These are phyloP conservation scores for Pseudomyrmex cubaensis DNA, from an alignment of 1,140 invertebrate species.

Conservation along the genomic window DNA sequence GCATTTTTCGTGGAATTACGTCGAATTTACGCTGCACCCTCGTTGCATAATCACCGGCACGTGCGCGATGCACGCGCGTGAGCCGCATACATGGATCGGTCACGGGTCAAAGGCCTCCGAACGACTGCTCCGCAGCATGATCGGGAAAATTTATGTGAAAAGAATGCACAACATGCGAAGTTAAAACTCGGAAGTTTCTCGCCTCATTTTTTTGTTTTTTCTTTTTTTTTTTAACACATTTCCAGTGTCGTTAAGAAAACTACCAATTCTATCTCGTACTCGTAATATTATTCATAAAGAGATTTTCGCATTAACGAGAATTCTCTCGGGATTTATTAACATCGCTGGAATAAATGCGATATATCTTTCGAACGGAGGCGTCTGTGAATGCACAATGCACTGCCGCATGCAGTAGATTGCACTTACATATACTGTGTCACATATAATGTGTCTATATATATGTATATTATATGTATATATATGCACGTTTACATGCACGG, in stretches of 20 bases:
- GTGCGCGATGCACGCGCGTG: slow-evolving; percentile 46
- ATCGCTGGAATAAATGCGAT: background rate
- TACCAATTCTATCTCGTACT: background rate
- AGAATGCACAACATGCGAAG: background rate
- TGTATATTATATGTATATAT: background rate
- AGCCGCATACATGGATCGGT: slow-evolving; percentile 3
- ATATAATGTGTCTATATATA: background rate
- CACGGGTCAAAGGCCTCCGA: slow-evolving; percentile 51
- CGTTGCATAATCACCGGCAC: slow-evolving; percentile 54
- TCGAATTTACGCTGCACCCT: slow-evolving; percentile 56
- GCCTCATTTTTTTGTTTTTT: background rate
- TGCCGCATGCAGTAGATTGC: slow-evolving; percentile 45
- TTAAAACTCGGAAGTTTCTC: background rate
- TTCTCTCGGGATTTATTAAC: background rate
- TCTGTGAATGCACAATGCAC: slow-evolving; percentile 45
- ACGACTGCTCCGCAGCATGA: slow-evolving; percentile 10
- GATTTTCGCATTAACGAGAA: background rate
- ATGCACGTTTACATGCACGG: background rate
- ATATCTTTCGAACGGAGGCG: background rate
- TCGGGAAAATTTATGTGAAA: background rate
- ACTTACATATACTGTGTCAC: slow-evolving; percentile 15
- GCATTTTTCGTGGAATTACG: slow-evolving; percentile 49
- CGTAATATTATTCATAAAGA: background rate
- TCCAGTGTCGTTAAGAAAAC: too few relatives aligned
- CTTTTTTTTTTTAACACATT: too few relatives aligned